Evolutionary conservation across 2,888 invertebrate genomes (phyloP), one percentile per base, ranked within the genome.

Genomic region (Nomada lathburiana): DNA sequence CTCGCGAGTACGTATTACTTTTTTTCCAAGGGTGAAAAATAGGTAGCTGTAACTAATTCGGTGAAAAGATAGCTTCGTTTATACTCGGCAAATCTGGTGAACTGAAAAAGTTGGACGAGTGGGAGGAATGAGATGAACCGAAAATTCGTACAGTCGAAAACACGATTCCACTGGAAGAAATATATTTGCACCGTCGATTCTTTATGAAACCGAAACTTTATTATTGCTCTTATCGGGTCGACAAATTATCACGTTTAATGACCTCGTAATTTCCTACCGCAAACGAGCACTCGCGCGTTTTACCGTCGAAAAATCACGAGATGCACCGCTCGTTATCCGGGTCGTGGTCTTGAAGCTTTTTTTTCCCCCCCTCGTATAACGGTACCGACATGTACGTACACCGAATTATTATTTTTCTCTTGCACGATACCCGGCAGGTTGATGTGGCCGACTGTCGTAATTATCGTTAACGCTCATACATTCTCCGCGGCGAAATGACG

Each of bases 381-480:
- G 80, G 80, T 72, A 80, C 67, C 16, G 36, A 16, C 42, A 2
- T 52, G 72, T 26, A 57, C 52, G 50, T 5, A 60, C n/a, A 36
- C 26, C 55, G 60, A 67, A 65, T 72, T 50, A 80, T 77, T 68
- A 55, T 62, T 80, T 59, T 79, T 53, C 52, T 65, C 36, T 44
- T 18, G 16, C 42, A 44, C 44, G 60, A 79, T 60, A 53, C 47
- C 23, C 26, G 7, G 20, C 52, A 11, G 11, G 26, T 16, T 52
- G 57, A 42, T 57, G 57, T 20, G 29, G 47, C 42, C 42, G 52
- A 29, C 52, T 44, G 20, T 65, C 50, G 62, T 67, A 71, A 80
- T 80, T 80, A 80, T 80, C 81, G 60, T 80, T 80, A 80, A 67
- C 65, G 50, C 36, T 18, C 65, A 5, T 78, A 55, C 52, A 42